Percentiles rank a stretch among this genome's conserved stretches.
Evolutionary conservation across 2,888 invertebrate genomes (phyloP).

Genomic region (Nebria salina): DNA sequence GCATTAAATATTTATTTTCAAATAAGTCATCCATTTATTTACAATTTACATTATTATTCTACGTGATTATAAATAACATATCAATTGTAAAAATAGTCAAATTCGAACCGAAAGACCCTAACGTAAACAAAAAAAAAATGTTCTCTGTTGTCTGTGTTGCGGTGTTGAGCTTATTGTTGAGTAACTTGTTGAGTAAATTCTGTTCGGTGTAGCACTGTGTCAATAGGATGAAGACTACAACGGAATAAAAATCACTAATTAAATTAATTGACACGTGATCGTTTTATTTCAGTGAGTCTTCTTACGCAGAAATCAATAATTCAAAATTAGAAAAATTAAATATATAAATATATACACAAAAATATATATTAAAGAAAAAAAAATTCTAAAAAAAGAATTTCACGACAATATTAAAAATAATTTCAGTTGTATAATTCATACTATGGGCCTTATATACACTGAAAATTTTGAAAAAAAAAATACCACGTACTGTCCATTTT

Average conservation of each 20-base stretch:
- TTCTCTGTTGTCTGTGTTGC: constrained; percentile 28
- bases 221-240: background rate
- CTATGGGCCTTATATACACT: constrained; percentile 66
- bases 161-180: constrained; percentile 24
- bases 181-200: constrained; percentile 1
- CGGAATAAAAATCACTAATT: too few species aligned
- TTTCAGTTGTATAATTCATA: constrained; percentile 64
- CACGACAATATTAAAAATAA: constrained; percentile 64
- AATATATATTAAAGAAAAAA: constrained; percentile 40
- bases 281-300: too few species aligned
- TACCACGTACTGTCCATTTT: constrained; percentile 62
- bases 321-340: constrained; percentile 9
- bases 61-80: background rate
- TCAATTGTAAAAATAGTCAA: background rate
- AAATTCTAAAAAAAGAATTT: constrained; percentile 56
- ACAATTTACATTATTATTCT: background rate
- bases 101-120: background rate
- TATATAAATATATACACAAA: constrained; percentile 16
- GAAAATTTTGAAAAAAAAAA: constrained; percentile 58
- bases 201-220: background rate
- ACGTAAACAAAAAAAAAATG: too few species aligned
- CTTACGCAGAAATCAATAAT: background rate
- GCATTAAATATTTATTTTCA: too few species aligned
- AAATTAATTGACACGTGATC: too few species aligned
- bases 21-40: too few species aligned